phyloP scores from a whole-genome alignment of 2,888 invertebrate genomes.

The Philhelius pedissequus region DNA sequence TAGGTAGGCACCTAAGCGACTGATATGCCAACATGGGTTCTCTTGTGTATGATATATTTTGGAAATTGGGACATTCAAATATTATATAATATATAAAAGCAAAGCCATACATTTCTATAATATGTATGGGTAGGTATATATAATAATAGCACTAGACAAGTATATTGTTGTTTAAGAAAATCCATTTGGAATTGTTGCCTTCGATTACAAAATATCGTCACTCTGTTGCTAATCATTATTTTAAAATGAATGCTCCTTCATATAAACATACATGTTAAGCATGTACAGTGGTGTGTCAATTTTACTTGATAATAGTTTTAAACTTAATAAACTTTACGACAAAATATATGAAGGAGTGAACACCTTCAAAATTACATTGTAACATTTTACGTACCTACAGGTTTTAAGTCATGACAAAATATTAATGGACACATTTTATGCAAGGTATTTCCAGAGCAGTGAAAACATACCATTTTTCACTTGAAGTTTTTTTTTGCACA shows the following conservation, averaged over 20 bases:
- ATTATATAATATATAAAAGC: not conserved
- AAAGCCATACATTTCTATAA: not conserved
- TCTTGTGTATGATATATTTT: not conserved
- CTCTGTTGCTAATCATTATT: constrained; percentile 36
- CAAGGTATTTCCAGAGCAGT: no score
- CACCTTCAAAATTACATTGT: no score
- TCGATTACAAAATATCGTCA: constrained; percentile 16
- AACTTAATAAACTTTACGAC: no score
- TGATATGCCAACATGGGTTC: not conserved
- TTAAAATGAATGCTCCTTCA: not conserved
- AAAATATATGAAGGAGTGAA: no score
- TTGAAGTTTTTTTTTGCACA: no score
- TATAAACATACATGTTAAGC: not conserved
- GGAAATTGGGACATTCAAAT: not conserved
- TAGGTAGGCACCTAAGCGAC: not conserved
- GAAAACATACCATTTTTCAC: no score
- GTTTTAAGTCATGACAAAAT: no score
- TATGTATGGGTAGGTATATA: not conserved
- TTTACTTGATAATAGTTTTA: no score
- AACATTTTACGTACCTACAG: no score
- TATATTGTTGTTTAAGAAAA: constrained; percentile 20
- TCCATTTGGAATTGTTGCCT: constrained; percentile 27
- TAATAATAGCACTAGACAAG: not conserved
- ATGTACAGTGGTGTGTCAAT: not conserved
- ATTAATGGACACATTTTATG: no score